Base-by-base conservation (phyloP, 2,797 vertebrate genomes). In the Hypotaenidia philippensis region DNA sequence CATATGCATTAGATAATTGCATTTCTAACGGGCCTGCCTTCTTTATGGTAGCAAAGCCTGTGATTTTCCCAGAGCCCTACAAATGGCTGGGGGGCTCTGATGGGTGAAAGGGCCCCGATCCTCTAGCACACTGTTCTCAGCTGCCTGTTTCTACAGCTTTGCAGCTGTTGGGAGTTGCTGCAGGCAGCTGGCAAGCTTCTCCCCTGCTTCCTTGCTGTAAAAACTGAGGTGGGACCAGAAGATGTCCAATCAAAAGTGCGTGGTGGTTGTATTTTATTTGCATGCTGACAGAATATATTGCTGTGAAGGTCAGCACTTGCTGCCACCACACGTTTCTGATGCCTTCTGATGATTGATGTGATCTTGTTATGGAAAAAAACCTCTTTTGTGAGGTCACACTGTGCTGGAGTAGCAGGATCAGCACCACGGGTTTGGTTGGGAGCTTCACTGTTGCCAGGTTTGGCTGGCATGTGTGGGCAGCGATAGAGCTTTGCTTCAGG, bases 361-460 rank as follows among this genome's bases (percentile, higher is more conserved):
- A 7, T 32, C 32, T 50, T 41, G 60, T 44, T 31, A 10, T 1
- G 15, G 15, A 38, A 41, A 77, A 49, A 14, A 32, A 13, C 5
- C 5, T 7, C 65, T 31, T 0, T 3, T 38, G 61, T 45, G 53
- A 29, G 8, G 0, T 1, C 1, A 0, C 1, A 6, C 34, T 27
- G 40, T 44, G 49, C 65, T 50, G 65, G 72, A 61, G 29, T 61
- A 69, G 76, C 59, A 60, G 31, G 12, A 53, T 44, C 5, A 6
- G 19, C 1, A 2, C 7, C 61, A 25, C 0, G 10, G 32, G 23
- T 44, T 75, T 36, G 60, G 63, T 8, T 92, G 93, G 71, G 82
- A 69, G 50, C 63, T 72, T 52, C 8, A 21, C 63, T 1, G 0
- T 21, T 59, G 61, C 52, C 74, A 76, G 63, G 3, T 53, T 74